phyloP scores from a whole-genome alignment of 2,113 vertebrate genomes.

The Tachycineta bicolor region DNA sequence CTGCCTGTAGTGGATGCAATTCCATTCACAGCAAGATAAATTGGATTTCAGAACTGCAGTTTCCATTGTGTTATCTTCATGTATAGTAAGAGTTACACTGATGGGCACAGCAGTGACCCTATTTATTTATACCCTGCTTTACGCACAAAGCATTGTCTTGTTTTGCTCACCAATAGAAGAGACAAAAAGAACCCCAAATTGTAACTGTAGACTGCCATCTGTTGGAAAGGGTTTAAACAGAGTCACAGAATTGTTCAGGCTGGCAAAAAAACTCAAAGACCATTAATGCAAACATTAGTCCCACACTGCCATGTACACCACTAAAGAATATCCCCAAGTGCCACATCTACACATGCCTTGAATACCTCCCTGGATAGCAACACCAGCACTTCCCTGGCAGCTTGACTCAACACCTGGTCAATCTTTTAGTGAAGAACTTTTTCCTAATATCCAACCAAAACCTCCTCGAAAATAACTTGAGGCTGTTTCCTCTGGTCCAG shows the following conservation, averaged over 20 bases:
- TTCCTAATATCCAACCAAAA: not conserved
- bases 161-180: not conserved
- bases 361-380: not conserved
- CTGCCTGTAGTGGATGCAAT: conserved; percentile 74
- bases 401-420: not conserved
- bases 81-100: conserved; percentile 68
- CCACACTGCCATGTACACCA: not conserved
- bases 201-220: conserved; percentile 39
- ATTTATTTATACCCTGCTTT: conserved; percentile 66
- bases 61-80: conserved; percentile 72
- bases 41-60: conserved; percentile 77
- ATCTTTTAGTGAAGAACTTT: not conserved
- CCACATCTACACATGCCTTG: not conserved
- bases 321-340: not conserved
- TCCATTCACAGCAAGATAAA: conserved; percentile 82
- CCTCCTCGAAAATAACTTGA: not conserved
- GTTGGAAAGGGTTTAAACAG: conserved; percentile 38
- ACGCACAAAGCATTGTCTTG: conserved; percentile 47
- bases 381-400: not conserved
- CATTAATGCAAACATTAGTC: not conserved
- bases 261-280: not conserved
- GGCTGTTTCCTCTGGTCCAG: not conserved
- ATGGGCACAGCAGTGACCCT: conserved; percentile 73
- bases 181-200: not conserved
- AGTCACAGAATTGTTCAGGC: not conserved